phyloP scores from a whole-genome alignment of 2,888 invertebrate genomes.

The Himalopsyche japonica region DNA sequence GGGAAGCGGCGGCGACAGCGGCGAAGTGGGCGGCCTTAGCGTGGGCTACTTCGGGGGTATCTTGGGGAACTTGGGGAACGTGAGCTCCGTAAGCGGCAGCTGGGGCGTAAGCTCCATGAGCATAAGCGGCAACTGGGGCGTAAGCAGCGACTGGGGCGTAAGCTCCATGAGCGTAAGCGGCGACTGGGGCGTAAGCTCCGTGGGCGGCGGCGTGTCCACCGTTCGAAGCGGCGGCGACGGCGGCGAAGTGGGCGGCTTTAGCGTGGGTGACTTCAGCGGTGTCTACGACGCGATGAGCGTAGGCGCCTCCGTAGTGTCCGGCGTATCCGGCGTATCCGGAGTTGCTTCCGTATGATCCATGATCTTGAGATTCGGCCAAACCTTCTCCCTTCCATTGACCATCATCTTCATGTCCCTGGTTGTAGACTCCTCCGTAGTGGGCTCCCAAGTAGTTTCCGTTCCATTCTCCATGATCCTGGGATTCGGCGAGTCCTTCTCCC shows the following conservation, averaged over 20 bases:
- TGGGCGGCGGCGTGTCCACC: no score
- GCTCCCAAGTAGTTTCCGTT: not conserved
- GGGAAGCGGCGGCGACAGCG: constrained; percentile 3
- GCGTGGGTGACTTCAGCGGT: constrained; percentile 67
- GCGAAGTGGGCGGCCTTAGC: constrained; percentile 30
- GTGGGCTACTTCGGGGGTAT: constrained; percentile 27
- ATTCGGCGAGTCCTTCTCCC: constrained; percentile 37
- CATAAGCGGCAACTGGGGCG: not conserved
- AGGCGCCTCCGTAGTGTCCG: constrained; percentile 50
- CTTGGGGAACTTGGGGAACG: not conserved
- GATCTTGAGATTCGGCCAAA: not conserved
- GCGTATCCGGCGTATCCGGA: constrained; percentile 50
- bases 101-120: constrained; percentile 9
- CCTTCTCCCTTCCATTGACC: constrained; percentile 21
- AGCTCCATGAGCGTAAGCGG: not conserved
- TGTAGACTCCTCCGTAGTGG: not conserved
- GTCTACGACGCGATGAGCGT: constrained; percentile 57
- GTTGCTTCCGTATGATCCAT: not conserved
- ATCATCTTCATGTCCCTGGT: constrained; percentile 1
- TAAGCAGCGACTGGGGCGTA: not conserved
- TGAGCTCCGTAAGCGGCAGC: not conserved
- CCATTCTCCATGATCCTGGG: constrained; percentile 32
- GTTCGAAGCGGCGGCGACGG: constrained; percentile 48
- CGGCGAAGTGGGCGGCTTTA: constrained; percentile 62
- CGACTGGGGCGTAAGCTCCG: constrained; percentile 45